These are phyloP conservation scores for Alviniconcha marisindica DNA, from an alignment of 1,140 invertebrate genomes.

Conservation along the genomic window DNA sequence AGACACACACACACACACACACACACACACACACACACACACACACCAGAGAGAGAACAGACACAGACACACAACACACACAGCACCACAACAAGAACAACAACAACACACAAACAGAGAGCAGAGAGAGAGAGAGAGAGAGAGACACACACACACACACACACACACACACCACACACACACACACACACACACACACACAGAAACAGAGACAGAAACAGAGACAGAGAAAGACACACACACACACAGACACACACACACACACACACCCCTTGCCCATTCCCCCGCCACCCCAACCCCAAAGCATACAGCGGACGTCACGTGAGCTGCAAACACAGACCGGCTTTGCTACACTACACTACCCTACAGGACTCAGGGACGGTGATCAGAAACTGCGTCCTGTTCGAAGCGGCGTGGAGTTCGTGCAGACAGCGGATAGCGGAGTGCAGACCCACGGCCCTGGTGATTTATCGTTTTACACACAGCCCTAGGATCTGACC, in stretches of 20 bases:
- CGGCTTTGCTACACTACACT: no score
- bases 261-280: no score
- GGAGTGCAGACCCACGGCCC: not conserved
- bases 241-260: not conserved
- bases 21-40: not conserved
- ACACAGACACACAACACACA: no score
- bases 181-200: no score
- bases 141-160: slow-evolving; percentile 30
- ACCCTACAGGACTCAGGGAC: no score
- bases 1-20: slow-evolving; percentile 21
- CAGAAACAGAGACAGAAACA: slow-evolving; percentile 11
- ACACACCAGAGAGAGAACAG: no score
- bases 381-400: not conserved
- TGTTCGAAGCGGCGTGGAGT: not conserved
- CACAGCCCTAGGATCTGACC: no score
- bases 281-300: not conserved
- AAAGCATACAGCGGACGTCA: not conserved
- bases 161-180: no score
- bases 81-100: no score
- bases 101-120: no score
- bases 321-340: not conserved
- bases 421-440: not conserved
- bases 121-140: no score
- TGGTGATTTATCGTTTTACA: not conserved
- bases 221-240: not conserved